phyloP scores from a whole-genome alignment of 2,888 invertebrate genomes.

The Nesidiocoris tenuis region DNA sequence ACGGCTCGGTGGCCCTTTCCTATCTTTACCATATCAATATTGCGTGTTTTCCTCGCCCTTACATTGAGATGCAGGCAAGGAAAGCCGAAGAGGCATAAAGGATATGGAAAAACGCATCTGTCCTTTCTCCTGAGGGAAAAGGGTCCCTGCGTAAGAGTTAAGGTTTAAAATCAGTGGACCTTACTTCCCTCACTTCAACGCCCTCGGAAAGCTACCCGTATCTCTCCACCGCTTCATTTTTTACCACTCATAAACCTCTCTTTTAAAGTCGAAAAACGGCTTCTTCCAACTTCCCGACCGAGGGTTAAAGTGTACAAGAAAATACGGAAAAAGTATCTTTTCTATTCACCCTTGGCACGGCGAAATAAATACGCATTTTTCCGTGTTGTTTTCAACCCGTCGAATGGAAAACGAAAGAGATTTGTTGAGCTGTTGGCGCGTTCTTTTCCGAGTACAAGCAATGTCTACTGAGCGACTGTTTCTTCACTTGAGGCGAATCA shows the following conservation, averaged over 20 bases:
- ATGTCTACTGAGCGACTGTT: background rate
- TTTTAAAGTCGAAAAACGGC: constrained; percentile 20
- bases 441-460: background rate
- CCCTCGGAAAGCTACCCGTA: constrained; percentile 4
- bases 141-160: background rate
- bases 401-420: background rate
- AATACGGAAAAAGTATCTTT: background rate
- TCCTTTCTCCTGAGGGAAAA: background rate
- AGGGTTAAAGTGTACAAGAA: background rate
- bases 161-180: constrained; percentile 31
- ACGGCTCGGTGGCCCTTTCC: background rate
- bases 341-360: background rate
- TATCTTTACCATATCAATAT: constrained; percentile 29
- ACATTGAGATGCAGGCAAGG: background rate
- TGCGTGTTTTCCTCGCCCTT: constrained; percentile 6
- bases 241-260: constrained; percentile 26
- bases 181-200: constrained; percentile 13
- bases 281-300: background rate
- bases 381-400: background rate
- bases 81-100: background rate
- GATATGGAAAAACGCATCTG: background rate
- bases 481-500: background rate
- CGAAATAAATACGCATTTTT: background rate
- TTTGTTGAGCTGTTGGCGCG: background rate
- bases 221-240: constrained; percentile 20